These are phyloP conservation scores for Mastomys coucha DNA, from an alignment of 2,113 vertebrate species.

Conservation along the genomic window DNA sequence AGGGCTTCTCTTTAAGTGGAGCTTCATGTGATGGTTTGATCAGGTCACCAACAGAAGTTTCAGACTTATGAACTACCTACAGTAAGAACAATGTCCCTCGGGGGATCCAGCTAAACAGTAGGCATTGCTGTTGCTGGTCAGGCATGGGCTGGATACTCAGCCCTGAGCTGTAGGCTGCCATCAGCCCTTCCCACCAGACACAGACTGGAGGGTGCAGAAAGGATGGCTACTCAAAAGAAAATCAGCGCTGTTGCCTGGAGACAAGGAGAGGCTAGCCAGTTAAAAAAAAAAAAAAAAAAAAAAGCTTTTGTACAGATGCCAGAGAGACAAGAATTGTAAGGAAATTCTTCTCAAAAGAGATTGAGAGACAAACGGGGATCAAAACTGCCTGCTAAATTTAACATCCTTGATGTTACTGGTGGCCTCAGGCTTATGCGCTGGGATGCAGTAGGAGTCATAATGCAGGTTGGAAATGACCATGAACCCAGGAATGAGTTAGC, in stretches of 20 bases:
- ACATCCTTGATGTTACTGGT: background rate
- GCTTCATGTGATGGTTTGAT: background rate
- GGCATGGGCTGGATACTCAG: background rate
- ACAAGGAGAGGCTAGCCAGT: background rate
- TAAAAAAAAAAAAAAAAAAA: constrained; percentile 11
- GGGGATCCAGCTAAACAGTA: background rate
- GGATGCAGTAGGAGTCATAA: background rate
- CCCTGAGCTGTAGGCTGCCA: background rate
- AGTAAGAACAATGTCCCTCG: background rate
- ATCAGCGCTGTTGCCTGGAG: constrained; percentile 30
- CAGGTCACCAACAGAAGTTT: constrained; percentile 17
- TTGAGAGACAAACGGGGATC: background rate
- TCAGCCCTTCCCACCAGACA: background rate
- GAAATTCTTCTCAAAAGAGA: background rate
- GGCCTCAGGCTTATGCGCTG: background rate
- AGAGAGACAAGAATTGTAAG: background rate
- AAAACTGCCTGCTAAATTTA: constrained; percentile 16
- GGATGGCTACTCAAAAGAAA: constrained; percentile 26
- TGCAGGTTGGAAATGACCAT: background rate
- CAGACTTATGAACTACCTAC: background rate
- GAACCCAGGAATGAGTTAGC: background rate
- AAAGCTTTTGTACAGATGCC: background rate
- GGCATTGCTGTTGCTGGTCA: background rate
- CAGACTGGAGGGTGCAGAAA: background rate
- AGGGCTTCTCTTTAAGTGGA: background rate